Conservation (phyloP, 2,113 vertebrate species). For the Piaya cayana region DNA sequence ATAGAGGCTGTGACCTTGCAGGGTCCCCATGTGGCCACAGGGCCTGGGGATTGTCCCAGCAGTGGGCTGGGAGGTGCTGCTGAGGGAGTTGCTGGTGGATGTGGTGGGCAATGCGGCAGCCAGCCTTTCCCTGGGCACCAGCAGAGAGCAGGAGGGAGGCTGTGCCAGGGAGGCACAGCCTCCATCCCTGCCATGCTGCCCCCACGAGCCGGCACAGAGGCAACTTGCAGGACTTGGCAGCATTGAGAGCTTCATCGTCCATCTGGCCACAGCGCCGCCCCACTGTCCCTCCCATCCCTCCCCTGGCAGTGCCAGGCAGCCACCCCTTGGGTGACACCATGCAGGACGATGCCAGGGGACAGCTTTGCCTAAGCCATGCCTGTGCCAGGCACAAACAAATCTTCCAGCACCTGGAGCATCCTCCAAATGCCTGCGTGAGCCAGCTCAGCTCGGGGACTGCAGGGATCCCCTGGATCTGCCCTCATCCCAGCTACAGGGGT, state of each 20-base stretch:
- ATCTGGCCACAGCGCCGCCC: background rate
- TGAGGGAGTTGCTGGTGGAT: accelerated
- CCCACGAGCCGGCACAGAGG: background rate
- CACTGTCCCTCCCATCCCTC: background rate
- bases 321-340: background rate
- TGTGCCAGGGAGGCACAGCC: accelerated
- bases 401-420: background rate
- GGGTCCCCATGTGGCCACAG: background rate
- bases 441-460: background rate
- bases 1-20: background rate
- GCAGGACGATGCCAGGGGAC: background rate
- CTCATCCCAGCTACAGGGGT: background rate
- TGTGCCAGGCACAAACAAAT: accelerated
- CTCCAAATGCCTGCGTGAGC: background rate
- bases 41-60: background rate
- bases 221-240: background rate
- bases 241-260: background rate
- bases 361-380: background rate
- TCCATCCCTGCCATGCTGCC: background rate
- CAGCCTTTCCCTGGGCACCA: background rate
- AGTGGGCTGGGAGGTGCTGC: background rate
- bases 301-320: too few relatives aligned
- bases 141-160: accelerated
- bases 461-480: background rate
- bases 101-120: background rate